Conservation (phyloP, 2,797 vertebrate genomes). For the Manis javanica region DNA sequence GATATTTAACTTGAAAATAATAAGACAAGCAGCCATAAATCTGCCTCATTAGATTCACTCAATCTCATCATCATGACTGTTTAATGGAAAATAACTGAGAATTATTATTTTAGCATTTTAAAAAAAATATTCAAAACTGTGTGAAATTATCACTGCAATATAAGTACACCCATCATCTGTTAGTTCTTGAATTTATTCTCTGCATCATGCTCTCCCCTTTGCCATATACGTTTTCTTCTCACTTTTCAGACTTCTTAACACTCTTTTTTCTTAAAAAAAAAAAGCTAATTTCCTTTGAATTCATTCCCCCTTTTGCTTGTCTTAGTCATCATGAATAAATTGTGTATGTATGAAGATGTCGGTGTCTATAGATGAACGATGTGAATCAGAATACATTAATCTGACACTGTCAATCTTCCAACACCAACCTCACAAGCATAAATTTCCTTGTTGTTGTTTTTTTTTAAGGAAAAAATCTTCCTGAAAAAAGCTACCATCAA, state of each 20-base stretch:
- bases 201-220: constrained; percentile 23
- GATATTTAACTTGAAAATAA: constrained; percentile 54
- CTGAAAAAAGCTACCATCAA: background rate
- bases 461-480: background rate
- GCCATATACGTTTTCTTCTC: constrained; percentile 47
- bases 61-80: background rate
- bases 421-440: constrained; percentile 63
- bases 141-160: constrained; percentile 54
- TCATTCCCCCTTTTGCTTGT: constrained; percentile 61
- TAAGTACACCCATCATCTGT: constrained; percentile 59
- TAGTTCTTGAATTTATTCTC: constrained; percentile 66
- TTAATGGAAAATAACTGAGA: constrained; percentile 1
- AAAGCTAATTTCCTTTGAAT: constrained; percentile 60
- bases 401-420: constrained; percentile 70
- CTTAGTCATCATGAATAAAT: constrained; percentile 73
- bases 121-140: constrained; percentile 57
- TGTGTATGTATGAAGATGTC: constrained; percentile 75
- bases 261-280: constrained; percentile 40
- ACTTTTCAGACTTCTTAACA: constrained; percentile 66
- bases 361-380: constrained; percentile 49
- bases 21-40: background rate
- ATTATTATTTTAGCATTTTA: constrained; percentile 50
- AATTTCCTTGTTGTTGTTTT: constrained; percentile 47
- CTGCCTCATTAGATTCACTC: background rate
- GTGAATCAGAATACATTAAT: constrained; percentile 79